These are phyloP conservation scores for Rhabdomys pumilio DNA, from an alignment of 2,797 vertebrate species.

Conservation along the genomic window DNA sequence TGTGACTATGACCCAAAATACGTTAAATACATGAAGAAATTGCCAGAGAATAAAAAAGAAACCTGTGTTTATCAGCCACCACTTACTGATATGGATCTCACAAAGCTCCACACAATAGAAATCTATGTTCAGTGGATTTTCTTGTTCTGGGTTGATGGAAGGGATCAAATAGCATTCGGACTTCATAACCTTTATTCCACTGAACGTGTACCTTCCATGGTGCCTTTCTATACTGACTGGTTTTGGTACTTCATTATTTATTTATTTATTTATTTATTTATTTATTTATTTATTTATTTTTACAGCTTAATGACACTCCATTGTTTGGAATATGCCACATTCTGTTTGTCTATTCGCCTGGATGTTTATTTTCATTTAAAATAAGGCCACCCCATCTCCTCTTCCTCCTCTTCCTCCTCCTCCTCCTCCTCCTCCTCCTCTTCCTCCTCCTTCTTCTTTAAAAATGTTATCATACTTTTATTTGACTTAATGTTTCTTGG, in stretches of 20 bases:
- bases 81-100: accelerated
- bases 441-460: no score
- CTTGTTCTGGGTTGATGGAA: background rate
- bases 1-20: background rate
- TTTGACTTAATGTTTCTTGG: no score
- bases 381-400: background rate
- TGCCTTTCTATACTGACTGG: background rate
- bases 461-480: no score
- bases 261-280: no score
- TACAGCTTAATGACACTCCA: background rate
- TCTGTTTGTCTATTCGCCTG: background rate
- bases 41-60: background rate
- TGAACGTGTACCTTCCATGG: background rate
- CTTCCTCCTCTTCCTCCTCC: no score
- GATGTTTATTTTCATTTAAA: slow-evolving; percentile 2
- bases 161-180: background rate
- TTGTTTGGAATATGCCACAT: background rate
- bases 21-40: background rate
- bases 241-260: no score
- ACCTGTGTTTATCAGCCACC: background rate
- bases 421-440: no score
- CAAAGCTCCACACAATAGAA: background rate
- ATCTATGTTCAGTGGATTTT: background rate
- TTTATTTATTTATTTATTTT: no score
- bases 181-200: background rate